Evolutionary conservation across 2,113 vertebrate species (phyloP).

Genomic region (Mus spicilegus): DNA sequence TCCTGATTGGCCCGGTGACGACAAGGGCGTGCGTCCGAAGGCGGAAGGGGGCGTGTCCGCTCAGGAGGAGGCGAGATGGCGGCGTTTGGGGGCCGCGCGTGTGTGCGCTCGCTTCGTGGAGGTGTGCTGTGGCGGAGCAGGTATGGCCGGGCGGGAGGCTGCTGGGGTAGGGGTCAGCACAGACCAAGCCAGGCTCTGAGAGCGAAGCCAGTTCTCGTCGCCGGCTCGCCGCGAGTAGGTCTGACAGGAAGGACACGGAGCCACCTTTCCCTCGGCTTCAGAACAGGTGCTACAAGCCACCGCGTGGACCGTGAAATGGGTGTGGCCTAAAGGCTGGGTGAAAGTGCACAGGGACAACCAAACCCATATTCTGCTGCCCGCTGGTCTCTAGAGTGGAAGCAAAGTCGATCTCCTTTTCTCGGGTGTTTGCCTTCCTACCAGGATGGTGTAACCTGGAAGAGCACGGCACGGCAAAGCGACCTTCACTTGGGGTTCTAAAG

Average conservation of each 20-base stretch:
- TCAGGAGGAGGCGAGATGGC: slow-evolving; percentile 82
- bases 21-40: neutral
- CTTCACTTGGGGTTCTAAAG: neutral
- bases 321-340: neutral
- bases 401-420: neutral
- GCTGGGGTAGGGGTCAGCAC: neutral
- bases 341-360: neutral
- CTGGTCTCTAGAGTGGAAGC: neutral
- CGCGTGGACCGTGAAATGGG: neutral
- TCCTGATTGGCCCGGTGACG: slow-evolving; percentile 57
- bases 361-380: too few species aligned
- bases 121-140: slow-evolving; percentile 66
- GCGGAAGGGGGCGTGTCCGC: slow-evolving; percentile 47
- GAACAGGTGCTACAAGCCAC: neutral
- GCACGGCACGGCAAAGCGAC: neutral
- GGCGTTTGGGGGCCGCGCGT: slow-evolving; percentile 6
- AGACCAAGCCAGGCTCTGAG: neutral
- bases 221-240: neutral
- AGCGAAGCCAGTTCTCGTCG: neutral
- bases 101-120: neutral
- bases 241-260: neutral
- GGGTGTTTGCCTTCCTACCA: neutral
- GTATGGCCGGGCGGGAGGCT: slow-evolving; percentile 62
- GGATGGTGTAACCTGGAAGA: neutral
- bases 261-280: neutral